Percentiles rank a stretch among this genome's conserved stretches.
Evolutionary conservation across 2,797 vertebrate genomes (phyloP).

Genomic region (Danionella dracula): DNA sequence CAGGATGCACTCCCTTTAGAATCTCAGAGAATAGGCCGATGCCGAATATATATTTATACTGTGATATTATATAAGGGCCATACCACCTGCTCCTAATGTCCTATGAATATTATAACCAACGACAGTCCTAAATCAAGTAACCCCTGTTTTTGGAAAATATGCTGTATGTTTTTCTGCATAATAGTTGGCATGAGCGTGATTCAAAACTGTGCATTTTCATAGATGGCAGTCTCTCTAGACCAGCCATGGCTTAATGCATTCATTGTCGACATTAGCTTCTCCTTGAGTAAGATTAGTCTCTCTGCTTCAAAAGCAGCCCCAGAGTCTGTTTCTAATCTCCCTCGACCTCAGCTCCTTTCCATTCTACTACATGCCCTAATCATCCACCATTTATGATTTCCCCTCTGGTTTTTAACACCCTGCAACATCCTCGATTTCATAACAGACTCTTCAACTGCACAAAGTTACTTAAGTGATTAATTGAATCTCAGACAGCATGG

Average conservation of each 20-base stretch:
- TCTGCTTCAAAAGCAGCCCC: neutral
- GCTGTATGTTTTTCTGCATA: no score
- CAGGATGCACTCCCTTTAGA: neutral
- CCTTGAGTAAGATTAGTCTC: neutral
- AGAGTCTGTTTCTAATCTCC: conserved; percentile 6
- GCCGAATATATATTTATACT: no score
- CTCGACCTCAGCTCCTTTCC: conserved; percentile 11
- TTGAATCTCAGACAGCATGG: conserved; percentile 16
- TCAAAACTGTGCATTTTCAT: neutral
- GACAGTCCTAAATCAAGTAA: no score
- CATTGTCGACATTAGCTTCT: neutral
- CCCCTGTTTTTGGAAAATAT: no score
- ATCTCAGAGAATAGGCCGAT: conserved; percentile 10
- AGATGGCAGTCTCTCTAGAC: neutral
- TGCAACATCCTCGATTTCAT: conserved; percentile 23
- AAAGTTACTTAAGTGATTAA: conserved; percentile 23
- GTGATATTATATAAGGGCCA: no score
- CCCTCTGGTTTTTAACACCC: conserved; percentile 15
- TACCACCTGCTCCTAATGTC: no score
- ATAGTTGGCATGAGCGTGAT: neutral
- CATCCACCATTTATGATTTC: neutral
- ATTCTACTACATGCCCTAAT: conserved; percentile 4
- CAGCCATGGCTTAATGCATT: neutral
- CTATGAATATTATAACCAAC: no score
- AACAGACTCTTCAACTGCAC: conserved; percentile 10